phyloP scores from a whole-genome alignment of 2,113 vertebrate species.

The Chauna torquata region DNA sequence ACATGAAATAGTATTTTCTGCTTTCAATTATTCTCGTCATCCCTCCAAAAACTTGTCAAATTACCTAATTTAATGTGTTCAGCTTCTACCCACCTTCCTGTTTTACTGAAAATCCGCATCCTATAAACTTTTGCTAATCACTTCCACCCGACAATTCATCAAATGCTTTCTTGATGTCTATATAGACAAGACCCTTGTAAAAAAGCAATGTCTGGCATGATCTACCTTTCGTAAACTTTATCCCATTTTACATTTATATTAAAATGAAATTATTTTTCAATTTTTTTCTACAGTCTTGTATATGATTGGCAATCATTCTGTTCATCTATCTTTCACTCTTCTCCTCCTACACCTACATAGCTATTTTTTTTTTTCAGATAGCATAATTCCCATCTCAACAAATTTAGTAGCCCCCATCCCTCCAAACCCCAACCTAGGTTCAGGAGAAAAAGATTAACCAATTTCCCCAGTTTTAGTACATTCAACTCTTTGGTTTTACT shows the following conservation, averaged over 20 bases:
- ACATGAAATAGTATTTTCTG: background rate
- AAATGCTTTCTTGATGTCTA: background rate
- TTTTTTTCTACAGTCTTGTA: background rate
- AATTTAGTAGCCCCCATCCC: background rate
- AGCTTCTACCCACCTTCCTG: background rate
- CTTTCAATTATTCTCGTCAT: background rate
- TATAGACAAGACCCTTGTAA: background rate
- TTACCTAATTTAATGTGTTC: background rate
- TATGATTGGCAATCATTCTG: rapidly evolving
- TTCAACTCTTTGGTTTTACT: background rate
- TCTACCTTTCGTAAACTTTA: background rate
- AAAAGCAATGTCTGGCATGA: background rate
- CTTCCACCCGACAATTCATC: background rate
- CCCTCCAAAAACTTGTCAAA: background rate
- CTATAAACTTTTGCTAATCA: background rate
- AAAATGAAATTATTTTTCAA: background rate
- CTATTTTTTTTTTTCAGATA: background rate
- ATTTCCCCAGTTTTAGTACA: background rate
- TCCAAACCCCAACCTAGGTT: background rate
- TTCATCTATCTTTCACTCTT: background rate
- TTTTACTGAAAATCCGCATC: background rate
- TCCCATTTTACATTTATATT: background rate
- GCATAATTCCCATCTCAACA: background rate
- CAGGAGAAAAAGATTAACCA: rapidly evolving
- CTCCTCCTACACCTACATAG: background rate